Conservation (phyloP, 2,888 invertebrate genomes). For the Dynastes maya region DNA sequence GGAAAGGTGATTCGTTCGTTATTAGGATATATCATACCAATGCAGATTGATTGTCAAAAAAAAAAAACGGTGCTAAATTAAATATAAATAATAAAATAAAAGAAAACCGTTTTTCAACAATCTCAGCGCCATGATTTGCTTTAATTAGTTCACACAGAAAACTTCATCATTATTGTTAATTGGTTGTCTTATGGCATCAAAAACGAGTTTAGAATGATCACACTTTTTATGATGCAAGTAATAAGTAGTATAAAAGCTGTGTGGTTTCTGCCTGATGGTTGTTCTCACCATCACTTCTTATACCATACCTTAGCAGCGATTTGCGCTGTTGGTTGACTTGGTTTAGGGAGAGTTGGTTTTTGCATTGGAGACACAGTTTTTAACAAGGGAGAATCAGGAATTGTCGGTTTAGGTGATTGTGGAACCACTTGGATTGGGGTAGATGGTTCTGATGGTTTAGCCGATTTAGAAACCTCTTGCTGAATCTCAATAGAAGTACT, state of each 20-base stretch:
- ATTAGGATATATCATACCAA: not conserved
- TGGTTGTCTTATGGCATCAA: not conserved
- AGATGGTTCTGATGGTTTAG: slow-evolving; percentile 8
- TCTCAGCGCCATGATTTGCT: slow-evolving; percentile 35
- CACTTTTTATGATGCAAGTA: not conserved
- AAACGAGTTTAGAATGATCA: not conserved
- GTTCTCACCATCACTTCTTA: not conserved
- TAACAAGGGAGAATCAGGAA: not conserved
- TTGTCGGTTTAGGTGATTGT: slow-evolving; percentile 4
- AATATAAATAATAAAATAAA: too few relatives aligned
- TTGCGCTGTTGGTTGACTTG: slow-evolving; percentile 25
- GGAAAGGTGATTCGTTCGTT: not conserved
- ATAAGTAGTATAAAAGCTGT: not conserved
- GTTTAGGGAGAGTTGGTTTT: slow-evolving; percentile 31
- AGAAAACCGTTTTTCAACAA: slow-evolving; percentile 44
- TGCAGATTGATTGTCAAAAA: not conserved
- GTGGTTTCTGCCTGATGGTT: not conserved
- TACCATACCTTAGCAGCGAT: slow-evolving; percentile 47
- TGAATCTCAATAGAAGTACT: not conserved
- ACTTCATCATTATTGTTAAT: not conserved
- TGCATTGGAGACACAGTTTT: slow-evolving; percentile 20
- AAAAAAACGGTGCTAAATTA: too few relatives aligned
- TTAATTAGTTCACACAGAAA: slow-evolving; percentile 37
- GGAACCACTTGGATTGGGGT: not conserved
- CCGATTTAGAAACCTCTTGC: not conserved